Conservation (phyloP, 2,797 vertebrate genomes). For the Platyrinchus mystaceus region DNA sequence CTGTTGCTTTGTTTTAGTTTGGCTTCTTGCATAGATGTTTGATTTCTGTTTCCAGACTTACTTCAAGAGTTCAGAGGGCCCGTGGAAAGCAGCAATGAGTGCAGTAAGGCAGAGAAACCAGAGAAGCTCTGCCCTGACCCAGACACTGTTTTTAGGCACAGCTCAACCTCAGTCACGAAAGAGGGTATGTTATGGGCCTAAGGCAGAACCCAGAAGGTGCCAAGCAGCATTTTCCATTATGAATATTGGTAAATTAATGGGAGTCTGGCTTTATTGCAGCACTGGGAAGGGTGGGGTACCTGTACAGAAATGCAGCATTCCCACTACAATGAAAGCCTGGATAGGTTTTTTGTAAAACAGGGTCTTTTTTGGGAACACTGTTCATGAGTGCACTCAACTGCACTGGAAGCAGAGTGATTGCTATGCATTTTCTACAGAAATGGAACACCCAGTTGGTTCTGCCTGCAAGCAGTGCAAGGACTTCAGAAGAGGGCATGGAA, state of each 20-base stretch:
- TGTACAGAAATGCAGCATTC: neutral
- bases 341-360: neutral
- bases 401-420: neutral
- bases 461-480: slow-evolving; percentile 22
- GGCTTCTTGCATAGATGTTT: neutral
- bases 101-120: slow-evolving; percentile 77
- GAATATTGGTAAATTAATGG: neutral
- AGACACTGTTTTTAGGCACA: slow-evolving; percentile 47
- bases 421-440: slow-evolving; percentile 77
- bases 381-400: neutral
- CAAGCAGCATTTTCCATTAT: neutral
- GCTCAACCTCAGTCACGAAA: slow-evolving; percentile 71
- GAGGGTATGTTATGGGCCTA: slow-evolving; percentile 77
- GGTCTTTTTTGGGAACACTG: neutral
- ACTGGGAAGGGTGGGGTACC: neutral
- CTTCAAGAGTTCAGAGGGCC: slow-evolving; percentile 83
- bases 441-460: slow-evolving; percentile 77
- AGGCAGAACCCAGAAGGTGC: neutral
- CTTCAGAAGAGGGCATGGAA: neutral
- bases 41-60: slow-evolving; percentile 75
- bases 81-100: slow-evolving; percentile 82
- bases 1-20: neutral
- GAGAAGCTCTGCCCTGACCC: neutral
- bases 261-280: neutral
- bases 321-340: neutral